Percentiles rank a stretch among this genome's conserved stretches.
phyloP scores from a whole-genome alignment of 2,797 vertebrate genomes.

The Telmatherina bonti region DNA sequence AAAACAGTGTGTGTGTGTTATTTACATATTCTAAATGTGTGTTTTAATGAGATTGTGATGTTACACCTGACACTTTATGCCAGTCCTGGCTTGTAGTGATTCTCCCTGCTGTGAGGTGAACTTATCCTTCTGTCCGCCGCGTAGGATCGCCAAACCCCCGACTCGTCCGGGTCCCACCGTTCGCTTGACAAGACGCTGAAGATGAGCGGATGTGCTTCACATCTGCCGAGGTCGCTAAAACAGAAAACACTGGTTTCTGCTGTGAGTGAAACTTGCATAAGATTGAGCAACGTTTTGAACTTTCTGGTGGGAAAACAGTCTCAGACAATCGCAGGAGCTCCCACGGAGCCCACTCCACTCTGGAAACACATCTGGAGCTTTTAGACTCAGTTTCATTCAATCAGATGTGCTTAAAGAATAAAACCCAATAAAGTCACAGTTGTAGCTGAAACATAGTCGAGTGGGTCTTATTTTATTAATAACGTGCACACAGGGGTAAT shows the following conservation, averaged over 20 bases:
- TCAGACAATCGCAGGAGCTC: conserved; percentile 64
- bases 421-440: conserved; percentile 10
- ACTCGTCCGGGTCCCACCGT: not conserved
- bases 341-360: not conserved
- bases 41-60: conserved; percentile 29
- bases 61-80: conserved; percentile 39
- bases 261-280: conserved; percentile 22
- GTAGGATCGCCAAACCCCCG: too few relatives aligned
- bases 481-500: not conserved
- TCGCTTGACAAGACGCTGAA: conserved; percentile 16
- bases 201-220: not conserved
- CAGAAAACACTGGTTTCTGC: conserved; percentile 19
- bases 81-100: conserved; percentile 45
- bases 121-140: conserved; percentile 33
- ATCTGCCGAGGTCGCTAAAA: conserved; percentile 9
- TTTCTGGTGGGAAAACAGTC: conserved; percentile 9
- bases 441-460: not conserved
- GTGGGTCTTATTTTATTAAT: not conserved
- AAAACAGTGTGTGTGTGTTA: conserved; percentile 4
- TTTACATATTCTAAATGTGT: conserved; percentile 45
- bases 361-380: not conserved
- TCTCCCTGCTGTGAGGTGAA: conserved; percentile 62
- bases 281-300: conserved; percentile 23
- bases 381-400: not conserved
- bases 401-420: conserved; percentile 7